phyloP scores from a whole-genome alignment of 2,797 vertebrate genomes.

The Enteromius treurensis region DNA sequence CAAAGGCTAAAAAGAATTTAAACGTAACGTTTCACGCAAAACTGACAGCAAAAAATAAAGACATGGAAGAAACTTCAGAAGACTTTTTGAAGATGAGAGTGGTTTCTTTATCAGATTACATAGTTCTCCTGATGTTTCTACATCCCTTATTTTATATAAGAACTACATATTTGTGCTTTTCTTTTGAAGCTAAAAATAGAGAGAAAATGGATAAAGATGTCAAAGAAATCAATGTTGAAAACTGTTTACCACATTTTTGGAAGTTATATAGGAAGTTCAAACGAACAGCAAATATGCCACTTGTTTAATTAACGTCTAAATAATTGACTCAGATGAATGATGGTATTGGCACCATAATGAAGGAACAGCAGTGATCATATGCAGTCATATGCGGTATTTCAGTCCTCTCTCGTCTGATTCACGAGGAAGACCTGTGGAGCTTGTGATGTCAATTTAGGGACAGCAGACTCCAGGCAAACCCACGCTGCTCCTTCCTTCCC shows the following conservation, averaged over 20 bases:
- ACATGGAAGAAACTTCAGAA: background rate
- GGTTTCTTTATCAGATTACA: background rate
- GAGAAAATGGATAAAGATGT: background rate
- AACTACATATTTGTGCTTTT: background rate
- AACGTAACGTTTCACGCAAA: background rate
- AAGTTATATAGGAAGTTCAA: background rate
- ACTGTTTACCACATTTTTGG: background rate
- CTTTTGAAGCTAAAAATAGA: slow-evolving; percentile 5
- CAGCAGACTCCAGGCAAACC: slow-evolving; percentile 56
- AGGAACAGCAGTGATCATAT: slow-evolving; percentile 22
- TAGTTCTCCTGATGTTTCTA: background rate
- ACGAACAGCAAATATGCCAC: no score
- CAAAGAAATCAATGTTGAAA: background rate
- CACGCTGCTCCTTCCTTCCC: slow-evolving; percentile 24
- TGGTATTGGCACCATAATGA: background rate
- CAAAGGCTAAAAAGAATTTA: background rate
- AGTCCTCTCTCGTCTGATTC: slow-evolving; percentile 55
- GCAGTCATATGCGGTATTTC: background rate
- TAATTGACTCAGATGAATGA: background rate
- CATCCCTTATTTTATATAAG: background rate
- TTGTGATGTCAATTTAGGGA: slow-evolving; percentile 56
- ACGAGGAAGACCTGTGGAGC: slow-evolving; percentile 62
- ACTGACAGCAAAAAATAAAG: background rate
- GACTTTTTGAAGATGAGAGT: background rate
- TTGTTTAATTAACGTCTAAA: background rate